These are phyloP conservation scores for Onychomys leucogaster DNA, from an alignment of 2,797 vertebrate species.

Conservation along the genomic window DNA sequence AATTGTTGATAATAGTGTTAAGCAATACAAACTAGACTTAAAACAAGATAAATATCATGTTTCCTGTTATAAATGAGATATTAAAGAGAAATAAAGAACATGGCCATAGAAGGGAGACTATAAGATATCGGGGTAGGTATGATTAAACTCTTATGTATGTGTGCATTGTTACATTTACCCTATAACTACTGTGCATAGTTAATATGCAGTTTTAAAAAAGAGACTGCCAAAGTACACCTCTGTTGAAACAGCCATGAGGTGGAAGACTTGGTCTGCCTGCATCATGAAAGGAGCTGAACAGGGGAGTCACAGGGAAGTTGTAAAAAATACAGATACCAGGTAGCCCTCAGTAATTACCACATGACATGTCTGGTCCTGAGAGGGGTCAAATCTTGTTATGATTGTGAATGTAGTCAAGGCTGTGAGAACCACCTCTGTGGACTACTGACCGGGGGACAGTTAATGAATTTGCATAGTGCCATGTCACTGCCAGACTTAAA, in stretches of 20 bases:
- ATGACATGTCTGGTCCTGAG: accelerated
- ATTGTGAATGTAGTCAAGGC: background rate
- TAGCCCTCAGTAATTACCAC: background rate
- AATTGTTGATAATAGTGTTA: no score
- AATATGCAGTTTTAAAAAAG: background rate
- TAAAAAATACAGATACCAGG: background rate
- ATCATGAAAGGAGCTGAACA: no score
- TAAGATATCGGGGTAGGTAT: background rate
- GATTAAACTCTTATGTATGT: background rate
- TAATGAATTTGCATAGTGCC: background rate
- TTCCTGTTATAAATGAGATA: background rate
- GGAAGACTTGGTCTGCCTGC: background rate
- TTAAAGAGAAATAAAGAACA: background rate
- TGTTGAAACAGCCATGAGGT: background rate
- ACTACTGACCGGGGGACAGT: background rate
- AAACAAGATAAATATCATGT: background rate
- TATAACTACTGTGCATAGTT: background rate
- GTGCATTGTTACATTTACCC: no score
- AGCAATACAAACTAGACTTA: background rate
- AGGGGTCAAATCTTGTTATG: background rate
- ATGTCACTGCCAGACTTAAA: background rate
- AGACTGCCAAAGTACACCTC: accelerated
- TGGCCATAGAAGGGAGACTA: background rate
- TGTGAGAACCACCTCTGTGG: background rate
- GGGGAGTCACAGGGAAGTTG: background rate